Base-by-base conservation (phyloP, 2,113 vertebrate species). In the Caretta caretta region DNA sequence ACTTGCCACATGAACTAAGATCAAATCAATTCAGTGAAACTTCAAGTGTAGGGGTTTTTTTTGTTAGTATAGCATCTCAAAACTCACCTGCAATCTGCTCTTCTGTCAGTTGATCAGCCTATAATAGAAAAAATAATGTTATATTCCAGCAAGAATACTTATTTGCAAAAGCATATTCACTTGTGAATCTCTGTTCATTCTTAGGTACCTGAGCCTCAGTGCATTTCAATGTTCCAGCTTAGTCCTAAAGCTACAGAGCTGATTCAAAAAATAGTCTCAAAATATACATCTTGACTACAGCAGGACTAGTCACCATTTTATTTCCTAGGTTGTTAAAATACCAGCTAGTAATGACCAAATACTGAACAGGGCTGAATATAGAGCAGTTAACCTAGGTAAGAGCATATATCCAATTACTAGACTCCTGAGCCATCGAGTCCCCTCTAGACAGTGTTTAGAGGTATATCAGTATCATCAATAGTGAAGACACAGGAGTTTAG, bases 81-180 rank as follows among this genome's bases (percentile, higher is more conserved):
- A 96, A 82, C 94, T 99, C 98, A 99, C 99, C 99, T 98, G 99
- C 99, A 98, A 99, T 99, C 98, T 99, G 99, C 98, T 99, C 99
- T 98, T 99, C 99, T 99, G 99, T 99, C 98, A 99, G 99, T 98
- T 99, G 99, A 98, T 99, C 99, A 98, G 99, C 99, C 99, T 99
- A 98, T 75, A 98, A 97, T 38, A 92, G n/a, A 93, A 95, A 96
- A 90, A 98, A 35, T 20, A 92, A 12, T 2, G 19, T 98, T 97
- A 96, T 0, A 94, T 25, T 8, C 57, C n/a, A 0, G 65, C 65
- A 81, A 56, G 89, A 94, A 6, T 87, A 38, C 3, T 19, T 5
- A 22, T 79, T 53, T 25, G 2, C 86, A 56, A 65, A 65, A 24
- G 65, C 17, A 53, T 42, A 42, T 75, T 75, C 20, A 42, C 42